A percentile compares a stretch with the other conserved stretches of the same genome.
Conservation (phyloP, 1,140 invertebrate genomes). For the Eumeta japonica region DNA sequence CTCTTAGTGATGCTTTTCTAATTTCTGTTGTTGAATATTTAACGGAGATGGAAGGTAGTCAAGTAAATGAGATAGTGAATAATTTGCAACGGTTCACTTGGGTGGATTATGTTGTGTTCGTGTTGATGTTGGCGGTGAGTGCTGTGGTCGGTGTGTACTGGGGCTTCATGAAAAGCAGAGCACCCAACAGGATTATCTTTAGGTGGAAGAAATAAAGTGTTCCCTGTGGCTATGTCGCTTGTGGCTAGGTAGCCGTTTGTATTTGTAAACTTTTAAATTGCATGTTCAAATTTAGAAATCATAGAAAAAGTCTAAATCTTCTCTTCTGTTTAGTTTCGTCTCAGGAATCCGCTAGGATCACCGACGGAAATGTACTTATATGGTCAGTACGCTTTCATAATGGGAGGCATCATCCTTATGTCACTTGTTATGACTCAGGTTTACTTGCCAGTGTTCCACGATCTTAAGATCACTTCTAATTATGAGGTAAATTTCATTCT, state of each 20-base stretch:
- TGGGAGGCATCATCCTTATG: conserved; percentile 65
- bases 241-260: conserved; percentile 64
- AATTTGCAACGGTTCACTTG: conserved; percentile 63
- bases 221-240: conserved; percentile 75
- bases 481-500: conserved; percentile 67
- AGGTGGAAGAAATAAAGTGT: conserved; percentile 71
- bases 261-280: too few species aligned
- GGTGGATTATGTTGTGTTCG: conserved; percentile 69
- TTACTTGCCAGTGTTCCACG: conserved; percentile 81
- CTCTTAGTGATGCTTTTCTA: too few species aligned
- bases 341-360: conserved; percentile 82
- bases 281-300: too few species aligned
- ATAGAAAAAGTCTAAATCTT: too few species aligned
- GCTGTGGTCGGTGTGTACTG: conserved; percentile 71
- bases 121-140: conserved; percentile 67
- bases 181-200: conserved; percentile 71
- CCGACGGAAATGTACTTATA: conserved; percentile 84
- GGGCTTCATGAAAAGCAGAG: conserved; percentile 67
- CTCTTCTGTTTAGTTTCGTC: conserved; percentile 70
- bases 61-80: conserved; percentile 26
- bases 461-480: conserved; percentile 77
- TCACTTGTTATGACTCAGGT: conserved; percentile 69
- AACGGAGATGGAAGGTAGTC: conserved; percentile 1
- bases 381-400: conserved; percentile 71
- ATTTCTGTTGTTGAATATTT: too few species aligned